Base-by-base conservation (phyloP, 2,888 invertebrate genomes). In the Adelognathus sp. region DNA sequence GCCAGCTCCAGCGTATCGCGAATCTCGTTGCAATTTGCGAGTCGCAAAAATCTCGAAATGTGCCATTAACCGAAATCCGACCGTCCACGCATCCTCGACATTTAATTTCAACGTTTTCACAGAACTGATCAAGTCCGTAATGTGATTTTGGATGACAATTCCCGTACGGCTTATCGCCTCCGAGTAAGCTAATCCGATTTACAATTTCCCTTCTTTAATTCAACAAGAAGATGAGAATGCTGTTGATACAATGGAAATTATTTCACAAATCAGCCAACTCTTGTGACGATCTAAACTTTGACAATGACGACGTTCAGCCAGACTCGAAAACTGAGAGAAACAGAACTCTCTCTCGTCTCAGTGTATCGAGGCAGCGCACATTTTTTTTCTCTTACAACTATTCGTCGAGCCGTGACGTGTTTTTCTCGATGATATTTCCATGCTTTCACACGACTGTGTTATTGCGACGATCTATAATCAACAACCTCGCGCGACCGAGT, bases 61-160 rank as follows among this genome's bases (percentile, higher is more conserved):
- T n/a, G n/a, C n/a, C n/a, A n/a, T 50, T 46, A 16, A 46, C 61
- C 14, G 27, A 54, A 52, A 52, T 16, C 39, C 50, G 56, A 33
- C 14, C 56, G n/a, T 52, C 41, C 50, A 56, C 58, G 39, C 18
- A 36, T 21, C 33, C 52, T 46, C 61, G 24, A 69, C 16, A 18
- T 46, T 21, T 11, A 16, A 21, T 46, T 50, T 44, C 27, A n/a
- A n/a, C 33, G 14, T 11, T 56, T 52, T 44, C 44, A 63, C 69
- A 73, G 41, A 36, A 56, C 61, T 72, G 50, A 27, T 67, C 77
- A 50, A 73, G 33, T n/a, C 46, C 36, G 46, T 64, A 50, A 78
- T 24, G 31, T 66, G 21, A 14, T 52, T 66, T 36, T 18, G 18
- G 52, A 52, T 31, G 70, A 71, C 18, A 71, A 64, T 29, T 16